Evolutionary conservation across 2,113 vertebrate genomes (phyloP).

Genomic region (Malaclemys terrapin): DNA sequence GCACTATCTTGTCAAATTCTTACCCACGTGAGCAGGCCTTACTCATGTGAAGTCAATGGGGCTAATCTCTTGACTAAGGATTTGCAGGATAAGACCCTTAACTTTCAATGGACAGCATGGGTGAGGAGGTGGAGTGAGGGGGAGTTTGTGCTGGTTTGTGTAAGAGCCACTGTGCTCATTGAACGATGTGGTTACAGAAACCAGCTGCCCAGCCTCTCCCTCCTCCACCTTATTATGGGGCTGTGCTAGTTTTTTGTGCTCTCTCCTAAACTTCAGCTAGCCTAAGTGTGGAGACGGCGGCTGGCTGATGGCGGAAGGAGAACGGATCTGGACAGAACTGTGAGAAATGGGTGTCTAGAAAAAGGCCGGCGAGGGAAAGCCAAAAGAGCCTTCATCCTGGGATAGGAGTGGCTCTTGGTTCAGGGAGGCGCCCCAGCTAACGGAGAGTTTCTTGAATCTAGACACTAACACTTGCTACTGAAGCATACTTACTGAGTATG

Average conservation of each 20-base stretch:
- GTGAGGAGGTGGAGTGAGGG: background rate
- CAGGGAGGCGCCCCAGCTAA: background rate
- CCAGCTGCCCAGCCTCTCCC: background rate
- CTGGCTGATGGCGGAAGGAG: background rate
- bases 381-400: background rate
- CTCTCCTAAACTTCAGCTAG: background rate
- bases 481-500: too few species aligned
- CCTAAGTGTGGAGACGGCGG: background rate
- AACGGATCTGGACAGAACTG: background rate
- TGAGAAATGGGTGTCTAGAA: background rate
- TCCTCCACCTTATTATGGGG: background rate
- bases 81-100: background rate
- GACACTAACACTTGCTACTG: too few species aligned
- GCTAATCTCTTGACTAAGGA: background rate
- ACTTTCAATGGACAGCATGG: background rate
- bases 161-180: background rate
- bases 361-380: background rate
- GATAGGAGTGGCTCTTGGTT: background rate
- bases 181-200: background rate
- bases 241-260: background rate
- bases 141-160: background rate
- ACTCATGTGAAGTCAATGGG: background rate
- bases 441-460: background rate
- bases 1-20: background rate
- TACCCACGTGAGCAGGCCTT: rapidly evolving